Percentiles rank a stretch among this genome's conserved stretches.
Conservation (phyloP, 2,113 vertebrate genomes). For the Crotalus tigris region DNA sequence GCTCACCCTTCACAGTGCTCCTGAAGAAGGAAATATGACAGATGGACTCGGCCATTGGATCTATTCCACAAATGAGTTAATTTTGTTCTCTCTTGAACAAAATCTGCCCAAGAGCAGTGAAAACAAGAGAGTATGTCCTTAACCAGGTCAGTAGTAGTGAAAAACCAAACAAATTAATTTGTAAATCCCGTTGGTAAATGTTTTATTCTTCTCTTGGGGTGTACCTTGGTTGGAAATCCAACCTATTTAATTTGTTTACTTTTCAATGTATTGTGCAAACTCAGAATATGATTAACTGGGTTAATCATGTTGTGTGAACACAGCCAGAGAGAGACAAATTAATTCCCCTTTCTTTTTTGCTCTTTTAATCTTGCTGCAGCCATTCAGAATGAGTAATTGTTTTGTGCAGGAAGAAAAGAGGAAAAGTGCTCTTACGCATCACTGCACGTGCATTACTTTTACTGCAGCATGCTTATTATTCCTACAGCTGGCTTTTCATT, state of each 20-base stretch:
- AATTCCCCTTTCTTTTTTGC: neutral
- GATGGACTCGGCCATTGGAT: neutral
- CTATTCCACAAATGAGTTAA: neutral
- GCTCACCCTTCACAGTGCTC: neutral
- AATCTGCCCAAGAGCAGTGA: neutral
- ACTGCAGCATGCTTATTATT: neutral
- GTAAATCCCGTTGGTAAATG: neutral
- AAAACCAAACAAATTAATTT: neutral
- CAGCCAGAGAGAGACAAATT: neutral
- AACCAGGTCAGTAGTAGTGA: neutral
- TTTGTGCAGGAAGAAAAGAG: neutral
- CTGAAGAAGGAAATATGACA: neutral
- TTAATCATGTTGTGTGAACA: neutral
- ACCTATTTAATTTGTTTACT: neutral
- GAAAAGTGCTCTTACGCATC: neutral
- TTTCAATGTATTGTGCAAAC: neutral
- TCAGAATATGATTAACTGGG: neutral
- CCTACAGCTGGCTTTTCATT: neutral
- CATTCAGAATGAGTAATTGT: neutral
- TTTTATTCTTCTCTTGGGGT: neutral
- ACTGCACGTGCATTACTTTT: neutral
- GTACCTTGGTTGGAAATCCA: neutral
- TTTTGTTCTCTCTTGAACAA: neutral
- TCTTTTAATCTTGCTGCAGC: neutral
- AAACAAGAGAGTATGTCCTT: neutral